phyloP scores from a whole-genome alignment of 2,797 vertebrate genomes.

The Pyrocephalus nanus region DNA sequence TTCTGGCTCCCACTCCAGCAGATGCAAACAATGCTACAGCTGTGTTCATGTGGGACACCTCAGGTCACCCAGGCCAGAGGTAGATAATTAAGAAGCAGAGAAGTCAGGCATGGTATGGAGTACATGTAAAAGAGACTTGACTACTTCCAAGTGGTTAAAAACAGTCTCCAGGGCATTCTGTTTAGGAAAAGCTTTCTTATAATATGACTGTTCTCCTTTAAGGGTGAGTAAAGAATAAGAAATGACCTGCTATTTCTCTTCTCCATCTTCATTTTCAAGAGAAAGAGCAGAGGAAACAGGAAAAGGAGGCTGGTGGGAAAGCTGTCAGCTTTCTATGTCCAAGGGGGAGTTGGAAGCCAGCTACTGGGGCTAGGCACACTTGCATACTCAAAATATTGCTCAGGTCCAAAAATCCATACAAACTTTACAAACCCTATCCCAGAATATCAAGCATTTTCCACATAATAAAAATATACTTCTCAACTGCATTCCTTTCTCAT shows the following conservation, averaged over 20 bases:
- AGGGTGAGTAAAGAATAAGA: neutral
- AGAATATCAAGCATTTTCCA: neutral
- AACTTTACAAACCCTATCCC: neutral
- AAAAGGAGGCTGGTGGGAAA: neutral
- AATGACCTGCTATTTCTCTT: neutral
- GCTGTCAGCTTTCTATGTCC: neutral
- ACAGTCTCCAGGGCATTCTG: neutral
- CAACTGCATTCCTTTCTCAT: neutral
- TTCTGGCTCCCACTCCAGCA: neutral
- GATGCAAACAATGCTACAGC: neutral
- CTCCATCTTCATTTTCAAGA: neutral
- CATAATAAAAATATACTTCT: neutral
- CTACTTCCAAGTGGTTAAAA: neutral
- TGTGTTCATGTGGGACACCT: neutral
- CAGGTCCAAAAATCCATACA: neutral
- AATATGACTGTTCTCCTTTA: neutral
- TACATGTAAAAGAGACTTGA: neutral
- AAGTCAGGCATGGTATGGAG: neutral
- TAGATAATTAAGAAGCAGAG: neutral
- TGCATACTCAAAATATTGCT: neutral
- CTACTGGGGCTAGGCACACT: fast-evolving
- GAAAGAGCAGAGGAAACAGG: neutral
- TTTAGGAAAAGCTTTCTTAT: neutral
- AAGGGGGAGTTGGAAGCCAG: neutral
- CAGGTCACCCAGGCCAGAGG: neutral